Evolutionary conservation across 2,888 invertebrate species (phyloP).

Genomic region (Scaptomyza polygonia): DNA sequence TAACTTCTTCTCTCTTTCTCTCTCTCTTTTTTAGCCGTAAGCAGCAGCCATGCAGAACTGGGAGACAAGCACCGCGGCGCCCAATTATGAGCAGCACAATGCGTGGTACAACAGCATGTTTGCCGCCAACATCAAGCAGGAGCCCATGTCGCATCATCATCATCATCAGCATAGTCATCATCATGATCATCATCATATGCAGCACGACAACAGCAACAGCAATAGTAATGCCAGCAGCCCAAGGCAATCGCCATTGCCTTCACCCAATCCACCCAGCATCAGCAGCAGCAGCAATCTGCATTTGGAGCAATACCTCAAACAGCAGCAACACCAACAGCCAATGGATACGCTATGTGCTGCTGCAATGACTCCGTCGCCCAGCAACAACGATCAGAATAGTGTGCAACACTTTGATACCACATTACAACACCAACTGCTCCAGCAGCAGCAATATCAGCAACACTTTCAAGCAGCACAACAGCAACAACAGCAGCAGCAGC

Average conservation of each 20-base stretch:
- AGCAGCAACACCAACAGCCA: constrained; percentile 70
- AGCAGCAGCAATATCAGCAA: constrained; percentile 73
- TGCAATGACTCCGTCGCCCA: constrained; percentile 82
- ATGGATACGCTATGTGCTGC: constrained; percentile 75
- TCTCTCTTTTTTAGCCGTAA: constrained; percentile 42
- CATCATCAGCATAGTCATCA: constrained; percentile 46
- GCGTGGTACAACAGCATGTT: constrained; percentile 83
- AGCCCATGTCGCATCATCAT: constrained; percentile 70
- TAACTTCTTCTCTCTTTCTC: constrained; percentile 6
- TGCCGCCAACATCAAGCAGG: constrained; percentile 82
- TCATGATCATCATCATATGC: constrained; percentile 41
- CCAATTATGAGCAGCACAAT: constrained; percentile 82
- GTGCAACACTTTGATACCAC: constrained; percentile 73
- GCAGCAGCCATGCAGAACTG: constrained; percentile 82
- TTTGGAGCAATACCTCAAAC: constrained; percentile 81
- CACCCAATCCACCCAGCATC: constrained; percentile 48
- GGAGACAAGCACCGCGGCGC: constrained; percentile 80
- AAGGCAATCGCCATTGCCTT: constrained; percentile 57
- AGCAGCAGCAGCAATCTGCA: constrained; percentile 53
- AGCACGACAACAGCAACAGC: constrained; percentile 40
- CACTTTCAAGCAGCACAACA: constrained; percentile 67
- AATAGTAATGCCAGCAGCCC: constrained; percentile 67
- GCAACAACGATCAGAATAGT: constrained; percentile 73
- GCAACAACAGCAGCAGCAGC: constrained; percentile 62
- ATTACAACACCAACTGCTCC: constrained; percentile 74